These are phyloP conservation scores for Eristalis tenax DNA, from an alignment of 2,888 invertebrate species.

Conservation along the genomic window DNA sequence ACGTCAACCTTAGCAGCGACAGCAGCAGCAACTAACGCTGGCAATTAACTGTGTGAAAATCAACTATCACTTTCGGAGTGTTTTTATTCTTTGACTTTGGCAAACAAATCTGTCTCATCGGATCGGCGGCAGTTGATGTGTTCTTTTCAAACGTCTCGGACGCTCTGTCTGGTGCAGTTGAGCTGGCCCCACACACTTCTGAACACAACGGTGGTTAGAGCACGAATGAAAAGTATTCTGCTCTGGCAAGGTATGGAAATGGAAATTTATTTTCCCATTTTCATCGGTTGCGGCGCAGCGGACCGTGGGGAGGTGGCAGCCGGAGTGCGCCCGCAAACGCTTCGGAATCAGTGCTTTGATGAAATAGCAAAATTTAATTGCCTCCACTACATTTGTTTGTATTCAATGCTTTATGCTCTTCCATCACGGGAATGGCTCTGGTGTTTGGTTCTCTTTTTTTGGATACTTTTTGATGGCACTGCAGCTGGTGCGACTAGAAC, in stretches of 20 bases:
- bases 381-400: conserved; percentile 17
- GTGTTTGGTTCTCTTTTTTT: conserved; percentile 9
- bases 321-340: conserved; percentile 35
- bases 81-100: background rate
- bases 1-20: background rate
- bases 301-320: conserved; percentile 32
- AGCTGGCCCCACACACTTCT: conserved; percentile 29
- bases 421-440: conserved; percentile 3
- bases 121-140: background rate
- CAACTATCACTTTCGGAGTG: background rate
- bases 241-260: conserved; percentile 58
- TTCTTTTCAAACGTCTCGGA: background rate
- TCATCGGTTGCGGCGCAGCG: conserved; percentile 41
- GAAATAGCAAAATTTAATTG: conserved; percentile 50
- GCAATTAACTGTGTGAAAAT: conserved; percentile 18
- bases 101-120: background rate
- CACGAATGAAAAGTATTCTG: conserved; percentile 68
- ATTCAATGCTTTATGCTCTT: conserved; percentile 6
- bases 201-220: conserved; percentile 64
- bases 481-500: background rate
- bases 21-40: background rate
- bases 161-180: background rate
- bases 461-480: background rate
- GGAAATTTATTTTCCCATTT: conserved; percentile 68
- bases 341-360: conserved; percentile 63